These are phyloP conservation scores for Hydropotes inermis DNA, from an alignment of 2,113 vertebrate species.

Conservation along the genomic window DNA sequence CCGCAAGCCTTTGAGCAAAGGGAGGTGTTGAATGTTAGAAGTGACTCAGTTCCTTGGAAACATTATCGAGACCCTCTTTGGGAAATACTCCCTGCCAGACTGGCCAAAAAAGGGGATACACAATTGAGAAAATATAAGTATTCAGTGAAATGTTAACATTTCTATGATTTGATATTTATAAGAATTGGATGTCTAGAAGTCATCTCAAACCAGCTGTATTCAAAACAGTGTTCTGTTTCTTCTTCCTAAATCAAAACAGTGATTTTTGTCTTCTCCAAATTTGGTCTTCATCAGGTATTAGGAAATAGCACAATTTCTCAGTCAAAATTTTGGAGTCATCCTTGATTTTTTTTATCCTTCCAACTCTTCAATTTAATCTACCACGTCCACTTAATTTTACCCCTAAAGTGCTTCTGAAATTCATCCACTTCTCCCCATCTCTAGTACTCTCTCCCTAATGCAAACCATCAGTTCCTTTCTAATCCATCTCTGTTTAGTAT, in stretches of 20 bases:
- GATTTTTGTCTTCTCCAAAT: background rate
- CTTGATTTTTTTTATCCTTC: background rate
- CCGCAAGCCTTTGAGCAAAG: background rate
- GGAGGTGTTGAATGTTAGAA: constrained; percentile 3
- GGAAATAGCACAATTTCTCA: background rate
- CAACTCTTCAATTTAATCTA: background rate
- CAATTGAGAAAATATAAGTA: background rate
- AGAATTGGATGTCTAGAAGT: background rate
- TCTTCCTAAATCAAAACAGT: background rate
- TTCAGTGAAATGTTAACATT: background rate
- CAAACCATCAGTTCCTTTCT: background rate
- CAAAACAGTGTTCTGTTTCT: background rate
- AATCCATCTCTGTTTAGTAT: background rate
- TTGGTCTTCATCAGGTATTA: background rate
- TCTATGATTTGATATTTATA: background rate
- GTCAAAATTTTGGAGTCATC: background rate
- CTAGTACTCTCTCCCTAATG: background rate
- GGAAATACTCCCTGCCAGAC: background rate
- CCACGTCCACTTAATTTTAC: background rate
- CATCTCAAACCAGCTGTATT: background rate
- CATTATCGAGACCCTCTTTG: background rate
- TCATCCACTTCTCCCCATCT: background rate
- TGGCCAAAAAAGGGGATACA: background rate
- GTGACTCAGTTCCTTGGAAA: constrained; percentile 54
- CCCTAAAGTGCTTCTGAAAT: background rate